Percentiles rank a stretch among this genome's conserved stretches.
phyloP scores from a whole-genome alignment of 2,888 invertebrate genomes.

The Chrysodeixis includens region DNA sequence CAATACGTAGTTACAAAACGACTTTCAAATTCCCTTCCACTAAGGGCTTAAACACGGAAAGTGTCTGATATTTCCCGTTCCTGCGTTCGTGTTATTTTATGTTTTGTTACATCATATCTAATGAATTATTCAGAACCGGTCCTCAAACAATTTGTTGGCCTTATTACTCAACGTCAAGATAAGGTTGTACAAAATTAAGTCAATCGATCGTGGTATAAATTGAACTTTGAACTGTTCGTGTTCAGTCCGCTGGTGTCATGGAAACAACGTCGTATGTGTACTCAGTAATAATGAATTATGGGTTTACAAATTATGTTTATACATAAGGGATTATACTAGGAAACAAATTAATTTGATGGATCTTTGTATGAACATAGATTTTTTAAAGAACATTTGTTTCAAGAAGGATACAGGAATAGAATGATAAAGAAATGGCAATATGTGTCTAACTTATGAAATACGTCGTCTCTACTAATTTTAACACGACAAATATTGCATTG shows the following conservation, averaged over 20 bases:
- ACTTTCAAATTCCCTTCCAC: too few relatives aligned
- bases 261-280: not conserved
- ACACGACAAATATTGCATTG: not conserved
- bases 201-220: constrained; percentile 6
- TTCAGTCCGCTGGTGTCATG: not conserved
- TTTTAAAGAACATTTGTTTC: too few relatives aligned
- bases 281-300: not conserved
- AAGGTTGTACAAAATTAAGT: constrained; percentile 1
- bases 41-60: not conserved
- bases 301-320: not conserved
- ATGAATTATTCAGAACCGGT: not conserved
- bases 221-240: not conserved
- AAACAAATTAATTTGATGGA: not conserved
- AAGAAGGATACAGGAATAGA: not conserved
- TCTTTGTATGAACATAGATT: not conserved
- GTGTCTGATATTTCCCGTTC: not conserved
- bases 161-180: constrained; percentile 2
- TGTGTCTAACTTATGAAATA: too few relatives aligned
- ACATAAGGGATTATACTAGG: not conserved
- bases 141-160: not conserved
- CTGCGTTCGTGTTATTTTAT: not conserved
- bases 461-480: too few relatives aligned
- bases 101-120: not conserved
- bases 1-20: too few relatives aligned
- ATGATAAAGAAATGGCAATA: not conserved